Conservation (phyloP, 1,140 invertebrate species). For the Dinoponera quadriceps region DNA sequence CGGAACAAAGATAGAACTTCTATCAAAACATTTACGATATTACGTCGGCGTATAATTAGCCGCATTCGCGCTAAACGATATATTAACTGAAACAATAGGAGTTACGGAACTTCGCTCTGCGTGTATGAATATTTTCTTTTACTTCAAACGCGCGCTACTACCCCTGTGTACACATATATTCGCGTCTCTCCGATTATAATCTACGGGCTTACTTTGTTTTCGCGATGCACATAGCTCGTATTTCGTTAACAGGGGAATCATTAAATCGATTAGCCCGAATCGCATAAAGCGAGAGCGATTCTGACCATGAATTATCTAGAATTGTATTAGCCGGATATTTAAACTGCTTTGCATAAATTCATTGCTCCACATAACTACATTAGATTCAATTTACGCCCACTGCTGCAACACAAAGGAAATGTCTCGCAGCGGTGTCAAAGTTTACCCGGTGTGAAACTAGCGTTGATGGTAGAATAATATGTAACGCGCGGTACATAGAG, state of each 20-base stretch:
- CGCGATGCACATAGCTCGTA: not conserved
- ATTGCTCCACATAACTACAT: conserved; percentile 36
- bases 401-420: conserved; percentile 48
- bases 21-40: not conserved
- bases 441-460: conserved; percentile 49
- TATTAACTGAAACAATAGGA: not conserved
- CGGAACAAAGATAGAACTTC: not conserved
- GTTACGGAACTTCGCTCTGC: not conserved
- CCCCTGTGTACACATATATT: not conserved
- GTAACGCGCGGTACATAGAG: no score
- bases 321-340: conserved; percentile 58
- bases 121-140: not conserved
- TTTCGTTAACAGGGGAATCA: conserved; percentile 38
- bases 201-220: conserved; percentile 3
- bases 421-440: conserved; percentile 48
- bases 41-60: not conserved
- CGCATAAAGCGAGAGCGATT: conserved; percentile 38
- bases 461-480: conserved; percentile 41
- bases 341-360: conserved; percentile 60
- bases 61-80: not conserved
- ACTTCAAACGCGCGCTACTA: not conserved
- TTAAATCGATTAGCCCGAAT: conserved; percentile 34
- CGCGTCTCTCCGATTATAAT: not conserved
- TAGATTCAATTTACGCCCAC: conserved; percentile 45
- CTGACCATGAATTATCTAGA: conserved; percentile 47